Base-by-base conservation (phyloP, 2,797 vertebrate genomes). In the Psittacula derbiana region DNA sequence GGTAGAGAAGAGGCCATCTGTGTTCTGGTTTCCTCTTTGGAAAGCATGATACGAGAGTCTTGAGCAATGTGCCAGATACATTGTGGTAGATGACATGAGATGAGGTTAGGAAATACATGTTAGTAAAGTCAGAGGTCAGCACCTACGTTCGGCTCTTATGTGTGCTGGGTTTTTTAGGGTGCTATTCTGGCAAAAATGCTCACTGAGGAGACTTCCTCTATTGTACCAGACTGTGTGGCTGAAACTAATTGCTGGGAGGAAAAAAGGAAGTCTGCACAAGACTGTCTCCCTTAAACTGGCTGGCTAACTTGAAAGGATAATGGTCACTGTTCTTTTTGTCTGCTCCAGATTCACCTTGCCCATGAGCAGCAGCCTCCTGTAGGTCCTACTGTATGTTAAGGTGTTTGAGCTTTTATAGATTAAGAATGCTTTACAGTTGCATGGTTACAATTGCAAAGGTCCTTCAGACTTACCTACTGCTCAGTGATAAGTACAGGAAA, bases 231-330 rank as follows among this genome's bases (percentile, higher is more conserved):
- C 82, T 76, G 19, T 50, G 67, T 73, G 61, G 93, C 93, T 92
- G 90, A 95, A 96, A 90, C 50, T 27, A 23, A 43, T 72, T 76
- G 85, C 61, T 91, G 60, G 38, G 69, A 49, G 8, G 17, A 19
- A 79, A 75, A 70, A 87, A 64, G 95, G 93, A 95, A 95, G 85
- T 92, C 85, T 95, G 76, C 41, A 33, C 33, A 62, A 88, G 53
- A 13, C 70, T 69, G 24, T 69, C 31, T 72, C 50, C 46, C 58
- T 72, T 62, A 11, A 41, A 38, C 50, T 75, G 65, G 7, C 80
- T 65, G 50, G n/a, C 58, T 55, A 18, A 27, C 31, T 92, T 25
- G 31, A 60, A 81, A 83, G 80, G 25, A 90, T 94, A 86, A 84
- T 85, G 64, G 31, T 81, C 15, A 8, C 58, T 80, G 53, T 52